Evolutionary conservation across 1,140 invertebrate genomes (phyloP).

Genomic region (Hesperophylax magnus): DNA sequence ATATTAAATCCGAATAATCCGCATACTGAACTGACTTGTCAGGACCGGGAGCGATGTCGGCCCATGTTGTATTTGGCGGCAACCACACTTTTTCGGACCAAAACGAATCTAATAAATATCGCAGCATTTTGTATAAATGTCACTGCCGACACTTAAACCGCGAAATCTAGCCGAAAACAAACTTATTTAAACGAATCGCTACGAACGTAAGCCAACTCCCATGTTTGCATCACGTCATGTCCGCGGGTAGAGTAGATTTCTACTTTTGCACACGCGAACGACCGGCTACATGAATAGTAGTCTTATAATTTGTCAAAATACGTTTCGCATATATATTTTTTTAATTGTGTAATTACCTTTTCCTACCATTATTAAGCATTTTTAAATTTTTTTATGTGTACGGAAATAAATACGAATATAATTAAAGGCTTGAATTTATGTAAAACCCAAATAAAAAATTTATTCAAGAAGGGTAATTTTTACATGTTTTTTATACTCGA

Average conservation of each 20-base stretch:
- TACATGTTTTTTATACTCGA: not conserved
- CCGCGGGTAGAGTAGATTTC: conserved; percentile 39
- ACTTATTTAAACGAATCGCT: conserved; percentile 43
- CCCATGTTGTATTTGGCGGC: conserved; percentile 91
- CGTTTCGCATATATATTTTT: too few relatives aligned
- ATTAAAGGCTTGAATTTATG: too few relatives aligned
- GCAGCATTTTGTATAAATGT: conserved; percentile 32
- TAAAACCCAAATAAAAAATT: too few relatives aligned
- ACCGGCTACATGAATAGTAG: too few relatives aligned
- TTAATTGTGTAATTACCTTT: too few relatives aligned
- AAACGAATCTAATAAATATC: conserved; percentile 73
- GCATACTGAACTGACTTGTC: conserved; percentile 84
- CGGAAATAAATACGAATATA: too few relatives aligned
- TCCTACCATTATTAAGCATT: too few relatives aligned
- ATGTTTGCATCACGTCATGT: conserved; percentile 51
- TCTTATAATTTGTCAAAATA: too few relatives aligned
- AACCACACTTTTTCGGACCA: conserved; percentile 90
- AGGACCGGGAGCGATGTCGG: conserved; percentile 84
- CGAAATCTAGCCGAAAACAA: conserved; percentile 40
- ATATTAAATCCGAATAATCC: conserved; percentile 85
- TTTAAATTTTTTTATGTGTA: too few relatives aligned
- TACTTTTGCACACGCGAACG: not conserved
- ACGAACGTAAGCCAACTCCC: conserved; percentile 49
- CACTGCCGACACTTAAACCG: conserved; percentile 36
- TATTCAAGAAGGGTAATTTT: not conserved